Conservation (phyloP, 2,113 vertebrate genomes). For the Odocoileus virginianus region DNA sequence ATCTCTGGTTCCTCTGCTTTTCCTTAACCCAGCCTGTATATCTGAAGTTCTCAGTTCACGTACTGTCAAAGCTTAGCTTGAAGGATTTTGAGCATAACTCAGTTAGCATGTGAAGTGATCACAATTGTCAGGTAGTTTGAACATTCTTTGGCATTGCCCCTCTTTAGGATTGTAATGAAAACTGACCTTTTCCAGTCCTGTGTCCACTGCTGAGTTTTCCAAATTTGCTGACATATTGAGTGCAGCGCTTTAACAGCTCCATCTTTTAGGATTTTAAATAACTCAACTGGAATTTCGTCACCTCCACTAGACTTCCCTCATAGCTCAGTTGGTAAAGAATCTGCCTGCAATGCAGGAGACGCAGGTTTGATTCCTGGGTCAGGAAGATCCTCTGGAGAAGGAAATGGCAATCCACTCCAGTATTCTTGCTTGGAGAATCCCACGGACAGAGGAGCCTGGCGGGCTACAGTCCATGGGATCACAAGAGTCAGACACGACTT, state of each 20-base stretch:
- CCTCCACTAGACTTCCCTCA: neutral
- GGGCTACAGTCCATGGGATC: neutral
- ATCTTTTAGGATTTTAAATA: neutral
- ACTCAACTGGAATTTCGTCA: neutral
- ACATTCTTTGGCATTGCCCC: neutral
- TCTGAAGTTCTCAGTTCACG: neutral
- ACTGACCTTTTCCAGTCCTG: neutral
- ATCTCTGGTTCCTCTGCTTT: neutral
- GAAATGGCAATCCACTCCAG: neutral
- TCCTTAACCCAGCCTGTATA: neutral
- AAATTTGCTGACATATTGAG: neutral
- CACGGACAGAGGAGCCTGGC: neutral
- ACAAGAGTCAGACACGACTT: neutral
- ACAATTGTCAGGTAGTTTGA: neutral
- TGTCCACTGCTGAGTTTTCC: neutral
- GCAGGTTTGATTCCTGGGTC: neutral
- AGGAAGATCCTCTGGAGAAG: neutral
- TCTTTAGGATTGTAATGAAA: neutral
- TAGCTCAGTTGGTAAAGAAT: neutral
- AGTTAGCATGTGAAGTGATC: neutral
- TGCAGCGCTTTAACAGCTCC: neutral
- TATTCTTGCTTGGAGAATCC: neutral
- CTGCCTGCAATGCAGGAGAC: neutral
- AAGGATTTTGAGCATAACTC: neutral
- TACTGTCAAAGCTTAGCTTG: neutral